These are phyloP conservation scores for Drosophila melanica DNA, from an alignment of 1,140 invertebrate species.

Conservation along the genomic window DNA sequence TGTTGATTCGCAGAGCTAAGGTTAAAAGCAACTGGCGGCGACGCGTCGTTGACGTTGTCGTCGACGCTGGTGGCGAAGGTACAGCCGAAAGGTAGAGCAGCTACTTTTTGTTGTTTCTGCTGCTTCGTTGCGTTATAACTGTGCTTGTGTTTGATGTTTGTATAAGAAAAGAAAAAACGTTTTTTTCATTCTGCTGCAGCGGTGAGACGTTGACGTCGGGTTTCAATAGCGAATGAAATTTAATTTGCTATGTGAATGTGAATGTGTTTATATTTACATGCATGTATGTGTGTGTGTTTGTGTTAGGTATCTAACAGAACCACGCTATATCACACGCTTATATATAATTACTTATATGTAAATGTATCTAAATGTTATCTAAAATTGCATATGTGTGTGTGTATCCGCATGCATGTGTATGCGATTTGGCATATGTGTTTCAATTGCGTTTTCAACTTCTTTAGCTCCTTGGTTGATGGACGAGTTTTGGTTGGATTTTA, in stretches of 20 bases:
- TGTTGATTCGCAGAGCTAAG: slow-evolving; percentile 63
- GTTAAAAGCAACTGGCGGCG: slow-evolving; percentile 63
- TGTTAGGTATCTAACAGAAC: slow-evolving; percentile 24
- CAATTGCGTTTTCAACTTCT: slow-evolving; percentile 42
- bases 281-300: slow-evolving; percentile 13
- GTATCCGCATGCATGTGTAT: slow-evolving; percentile 26
- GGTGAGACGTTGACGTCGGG: slow-evolving; percentile 32
- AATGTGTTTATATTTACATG: slow-evolving; percentile 24
- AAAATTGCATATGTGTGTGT: slow-evolving; percentile 22
- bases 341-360: slow-evolving; percentile 24
- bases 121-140: slow-evolving; percentile 48
- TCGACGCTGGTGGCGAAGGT: slow-evolving; percentile 34
- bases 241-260: slow-evolving; percentile 54
- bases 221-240: slow-evolving; percentile 52
- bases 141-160: slow-evolving; percentile 35
- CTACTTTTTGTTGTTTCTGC: slow-evolving; percentile 39
- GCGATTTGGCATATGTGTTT: slow-evolving; percentile 34
- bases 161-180: slow-evolving; percentile 10
- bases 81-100: slow-evolving; percentile 54
- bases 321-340: slow-evolving; percentile 35
- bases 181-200: slow-evolving; percentile 46
- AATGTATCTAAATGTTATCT: slow-evolving; percentile 19
- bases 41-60: slow-evolving; percentile 1
- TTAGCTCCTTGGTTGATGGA: slow-evolving; percentile 35
- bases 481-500: slow-evolving; percentile 53